Conservation (phyloP, 2,888 invertebrate species). For the Chrysolina oricalcia region DNA sequence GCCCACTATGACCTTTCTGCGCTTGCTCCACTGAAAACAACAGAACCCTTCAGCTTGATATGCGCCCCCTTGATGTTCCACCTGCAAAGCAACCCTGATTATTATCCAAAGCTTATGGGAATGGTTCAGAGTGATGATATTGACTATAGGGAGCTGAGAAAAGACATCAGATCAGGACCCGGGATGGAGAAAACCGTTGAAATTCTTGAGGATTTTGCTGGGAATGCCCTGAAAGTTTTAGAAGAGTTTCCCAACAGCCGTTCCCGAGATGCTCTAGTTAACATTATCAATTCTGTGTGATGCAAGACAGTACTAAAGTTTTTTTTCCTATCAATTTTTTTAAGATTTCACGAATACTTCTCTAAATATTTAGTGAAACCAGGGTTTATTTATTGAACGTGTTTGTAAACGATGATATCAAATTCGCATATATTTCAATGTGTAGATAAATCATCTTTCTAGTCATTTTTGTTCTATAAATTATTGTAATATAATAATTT, state of each 20-base stretch:
- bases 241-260: slow-evolving; percentile 84
- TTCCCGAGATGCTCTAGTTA: slow-evolving; percentile 85
- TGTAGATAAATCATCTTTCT: no score
- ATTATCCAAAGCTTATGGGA: slow-evolving; percentile 79
- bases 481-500: no score
- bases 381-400: no score
- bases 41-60: slow-evolving; percentile 78
- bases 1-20: slow-evolving; percentile 79
- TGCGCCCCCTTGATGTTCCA: slow-evolving; percentile 89
- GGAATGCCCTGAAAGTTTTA: slow-evolving; percentile 82
- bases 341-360: no score
- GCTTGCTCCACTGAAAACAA: slow-evolving; percentile 70
- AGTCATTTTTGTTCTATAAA: no score
- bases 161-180: slow-evolving; percentile 72
- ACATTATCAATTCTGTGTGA: slow-evolving; percentile 81
- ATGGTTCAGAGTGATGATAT: slow-evolving; percentile 77
- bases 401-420: no score
- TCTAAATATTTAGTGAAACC: no score
- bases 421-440: no score
- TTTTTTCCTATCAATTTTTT: neutral
- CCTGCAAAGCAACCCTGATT: slow-evolving; percentile 79
- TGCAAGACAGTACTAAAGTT: neutral
- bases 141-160: slow-evolving; percentile 75
- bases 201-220: slow-evolving; percentile 82
- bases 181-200: slow-evolving; percentile 83